A percentile compares a stretch with the other conserved stretches of the same genome.
Conservation (phyloP, 2,888 invertebrate species). For the Ommatoiulus sabulosus region DNA sequence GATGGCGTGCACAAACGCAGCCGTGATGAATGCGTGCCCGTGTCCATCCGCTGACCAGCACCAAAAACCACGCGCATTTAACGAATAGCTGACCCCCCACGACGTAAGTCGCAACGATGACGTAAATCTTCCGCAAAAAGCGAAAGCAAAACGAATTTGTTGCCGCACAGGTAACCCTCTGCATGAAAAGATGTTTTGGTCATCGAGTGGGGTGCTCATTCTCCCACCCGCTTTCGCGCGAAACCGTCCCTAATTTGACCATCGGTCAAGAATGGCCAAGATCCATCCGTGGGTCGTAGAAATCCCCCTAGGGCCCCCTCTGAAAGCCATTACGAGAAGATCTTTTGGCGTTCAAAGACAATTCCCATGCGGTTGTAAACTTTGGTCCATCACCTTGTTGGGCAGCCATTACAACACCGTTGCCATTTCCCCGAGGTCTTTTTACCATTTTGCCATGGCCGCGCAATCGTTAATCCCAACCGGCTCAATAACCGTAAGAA, state of each 20-base stretch:
- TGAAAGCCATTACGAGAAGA: slow-evolving; percentile 13
- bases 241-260: slow-evolving; percentile 6
- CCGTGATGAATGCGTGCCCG: neutral
- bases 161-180: neutral
- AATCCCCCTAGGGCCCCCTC: neutral
- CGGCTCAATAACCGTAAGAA: slow-evolving; percentile 20
- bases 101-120: neutral
- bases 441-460: slow-evolving; percentile 21
- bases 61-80: neutral
- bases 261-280: neutral
- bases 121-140: slow-evolving; percentile 1
- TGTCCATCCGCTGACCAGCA: neutral
- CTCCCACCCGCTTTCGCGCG: neutral
- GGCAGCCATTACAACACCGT: neutral
- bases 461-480: slow-evolving; percentile 33
- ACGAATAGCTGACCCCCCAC: slow-evolving; percentile 35
- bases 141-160: slow-evolving; percentile 40
- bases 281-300: neutral
- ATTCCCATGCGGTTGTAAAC: slow-evolving; percentile 4
- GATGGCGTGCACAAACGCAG: neutral
- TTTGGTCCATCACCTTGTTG: slow-evolving; percentile 22
- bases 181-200: slow-evolving; percentile 5
- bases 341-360: slow-evolving; percentile 26
- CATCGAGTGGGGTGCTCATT: neutral
- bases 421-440: neutral